Evolutionary conservation across 2,888 invertebrate species (phyloP), one percentile per base, ranked within the genome.

Genomic region (Maniola hyperantus): DNA sequence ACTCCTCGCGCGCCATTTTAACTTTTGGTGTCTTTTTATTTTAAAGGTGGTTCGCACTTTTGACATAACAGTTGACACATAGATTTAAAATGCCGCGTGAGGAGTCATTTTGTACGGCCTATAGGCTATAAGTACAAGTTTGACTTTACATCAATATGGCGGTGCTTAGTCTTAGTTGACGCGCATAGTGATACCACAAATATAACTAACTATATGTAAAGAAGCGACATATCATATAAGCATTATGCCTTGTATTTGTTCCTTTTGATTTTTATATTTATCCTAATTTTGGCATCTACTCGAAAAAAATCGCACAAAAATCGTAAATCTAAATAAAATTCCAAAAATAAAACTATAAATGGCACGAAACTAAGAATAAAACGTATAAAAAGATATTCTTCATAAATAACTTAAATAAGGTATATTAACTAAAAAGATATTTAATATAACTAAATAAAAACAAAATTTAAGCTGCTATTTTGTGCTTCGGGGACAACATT

Each of bases 401-500:
- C 20, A 18, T 8, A 8, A 10, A 26, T 26, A 26, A 44, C 48
- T n/a, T 15, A 18, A 48, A 48, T n/a, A n/a, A n/a, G n/a, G n/a
- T n/a, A n/a, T 6, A 48, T 18, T 26, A 1, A 20, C 11, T 26
- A 10, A 48, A 10, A 10, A 48, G 1, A 48, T 6, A 1, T 7
- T 36, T 10, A 10, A 48, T 20, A 6, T n/a, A 15, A n/a, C n/a
- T 48, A 50, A 8, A 20, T 10, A 10, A 18, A 50, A 50, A 50
- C 2, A 46, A n/a, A 46, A n/a, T n/a, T 18, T 11, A 55, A 57
- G 57, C 57, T 57, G 39, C 57, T 57, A 15, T 42, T n/a, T 57
- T 57, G 57, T 57, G 57, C 57, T 57, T 1, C 7, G 1, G 57
- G 57, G 57, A 57, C 57, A 57, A 57, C 57, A 57, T 20, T 42